A percentile compares a stretch with the other conserved stretches of the same genome.
Evolutionary conservation across 2,797 vertebrate genomes (phyloP).

Genomic region (Hemibagrus guttatus): DNA sequence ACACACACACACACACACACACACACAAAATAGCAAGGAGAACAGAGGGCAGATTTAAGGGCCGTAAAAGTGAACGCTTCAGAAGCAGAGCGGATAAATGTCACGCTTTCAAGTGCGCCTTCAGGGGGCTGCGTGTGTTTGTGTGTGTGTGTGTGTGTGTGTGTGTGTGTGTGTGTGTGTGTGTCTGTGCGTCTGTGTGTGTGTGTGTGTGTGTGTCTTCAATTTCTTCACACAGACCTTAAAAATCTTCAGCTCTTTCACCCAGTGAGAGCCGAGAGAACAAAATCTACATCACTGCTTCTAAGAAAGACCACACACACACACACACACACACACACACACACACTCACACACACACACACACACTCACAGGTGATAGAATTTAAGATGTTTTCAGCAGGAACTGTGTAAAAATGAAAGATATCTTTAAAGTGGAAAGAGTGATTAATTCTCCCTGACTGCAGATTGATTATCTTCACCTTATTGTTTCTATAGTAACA

Average conservation of each 20-base stretch:
- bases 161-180: not conserved
- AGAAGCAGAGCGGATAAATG: slow-evolving; percentile 27
- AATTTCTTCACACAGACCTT: not conserved
- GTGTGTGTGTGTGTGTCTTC: not conserved
- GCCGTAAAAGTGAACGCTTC: slow-evolving; percentile 20
- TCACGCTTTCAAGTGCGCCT: slow-evolving; percentile 23
- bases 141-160: slow-evolving; percentile 5
- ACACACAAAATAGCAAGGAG: not conserved
- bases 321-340: slow-evolving; percentile 17
- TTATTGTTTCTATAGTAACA: too few relatives aligned
- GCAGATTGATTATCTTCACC: too few relatives aligned
- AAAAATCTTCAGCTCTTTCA: slow-evolving; percentile 12
- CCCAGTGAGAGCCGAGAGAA: not conserved
- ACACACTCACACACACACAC: slow-evolving; percentile 7
- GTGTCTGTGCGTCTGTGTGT: not conserved
- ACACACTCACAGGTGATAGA: not conserved
- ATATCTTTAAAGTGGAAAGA: too few relatives aligned
- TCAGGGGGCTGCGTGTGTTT: not conserved
- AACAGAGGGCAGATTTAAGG: slow-evolving; percentile 28
- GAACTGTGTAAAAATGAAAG: too few relatives aligned
- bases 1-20: not conserved
- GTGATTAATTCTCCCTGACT: too few relatives aligned
- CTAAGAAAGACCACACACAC: not conserved
- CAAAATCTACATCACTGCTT: not conserved
- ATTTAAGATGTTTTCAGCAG: too few relatives aligned